Evolutionary conservation across 2,113 vertebrate species (phyloP).

Genomic region (Mesocricetus auratus): DNA sequence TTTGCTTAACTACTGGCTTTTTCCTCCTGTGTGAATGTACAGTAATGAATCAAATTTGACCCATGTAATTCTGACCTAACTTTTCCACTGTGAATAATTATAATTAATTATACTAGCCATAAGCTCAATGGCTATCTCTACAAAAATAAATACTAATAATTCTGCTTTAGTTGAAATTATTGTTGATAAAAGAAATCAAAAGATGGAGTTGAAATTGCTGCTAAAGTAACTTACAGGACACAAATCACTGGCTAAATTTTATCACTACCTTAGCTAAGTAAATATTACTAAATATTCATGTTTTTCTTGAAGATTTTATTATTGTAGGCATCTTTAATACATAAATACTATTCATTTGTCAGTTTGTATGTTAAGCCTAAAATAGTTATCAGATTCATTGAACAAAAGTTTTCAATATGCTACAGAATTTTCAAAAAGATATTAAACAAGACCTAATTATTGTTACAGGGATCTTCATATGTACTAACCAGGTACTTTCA

Average conservation of each 20-base stretch:
- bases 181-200: constrained; percentile 13
- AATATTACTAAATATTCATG: background rate
- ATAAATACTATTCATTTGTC: background rate
- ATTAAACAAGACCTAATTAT: constrained; percentile 1
- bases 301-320: background rate
- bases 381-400: background rate
- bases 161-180: background rate
- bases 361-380: background rate
- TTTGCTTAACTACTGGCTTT: background rate
- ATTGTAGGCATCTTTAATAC: background rate
- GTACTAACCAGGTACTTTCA: background rate
- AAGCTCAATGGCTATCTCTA: background rate
- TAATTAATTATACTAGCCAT: background rate
- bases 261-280: background rate
- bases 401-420: background rate
- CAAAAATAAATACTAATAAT: constrained; percentile 16
- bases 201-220: background rate
- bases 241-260: background rate
- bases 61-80: background rate
- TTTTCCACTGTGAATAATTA: background rate
- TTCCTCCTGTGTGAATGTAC: background rate
- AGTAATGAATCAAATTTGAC: background rate
- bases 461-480: background rate
- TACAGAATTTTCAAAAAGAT: background rate
- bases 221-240: background rate